Evolutionary conservation across 1,140 invertebrate species (phyloP), one percentile per base, ranked within the genome.

Genomic region (Conus betulinus): DNA sequence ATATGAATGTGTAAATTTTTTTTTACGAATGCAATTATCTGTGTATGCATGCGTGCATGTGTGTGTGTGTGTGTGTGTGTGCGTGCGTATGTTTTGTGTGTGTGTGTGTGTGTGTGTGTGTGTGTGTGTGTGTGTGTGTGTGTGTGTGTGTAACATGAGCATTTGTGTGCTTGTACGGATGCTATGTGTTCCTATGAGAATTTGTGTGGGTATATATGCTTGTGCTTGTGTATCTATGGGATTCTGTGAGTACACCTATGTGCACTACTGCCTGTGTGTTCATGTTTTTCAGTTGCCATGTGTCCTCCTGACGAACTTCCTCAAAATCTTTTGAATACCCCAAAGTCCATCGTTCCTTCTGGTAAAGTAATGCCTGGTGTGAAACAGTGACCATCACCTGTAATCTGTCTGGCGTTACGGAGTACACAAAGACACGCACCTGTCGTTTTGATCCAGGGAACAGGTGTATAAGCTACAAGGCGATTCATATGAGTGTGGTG

Each of bases 391-490:
- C 78, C 78, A 89, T 91, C 15, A 90, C 87, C n/a, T 92, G 92
- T 87, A 27, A 85, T 51, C 88, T 90, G 15, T 57, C 39, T 39
- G 90, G 89, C 7, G 17, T 53, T 5, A 74, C 51, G 25, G 53
- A 17, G 5, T 81, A 86, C 71, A 55, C 51, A 3, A 88, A 79
- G 60, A 57, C 27, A 20, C 84, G 89, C n/a, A 87, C 87, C 55
- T 92, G 92, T 90, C 74, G 90, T 17, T 92, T 91, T 81, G 89
- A 92, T 85, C 85, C 79, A 1, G 82, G 25, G 88, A 84, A 5
- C 88, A 90, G 10, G 83, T 55, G n/a, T 92, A 91, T 74, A 71
- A 25, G 10, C 85, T 92, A 15, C 85, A 89, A 60, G 91, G 90
- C 15, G 89, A 88, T 76, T 39, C 57, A 17, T 91, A 91, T 51